These are phyloP conservation scores for Muricea muricata DNA, from an alignment of 92 coral and sea anemone species.

Conservation along the genomic window DNA sequence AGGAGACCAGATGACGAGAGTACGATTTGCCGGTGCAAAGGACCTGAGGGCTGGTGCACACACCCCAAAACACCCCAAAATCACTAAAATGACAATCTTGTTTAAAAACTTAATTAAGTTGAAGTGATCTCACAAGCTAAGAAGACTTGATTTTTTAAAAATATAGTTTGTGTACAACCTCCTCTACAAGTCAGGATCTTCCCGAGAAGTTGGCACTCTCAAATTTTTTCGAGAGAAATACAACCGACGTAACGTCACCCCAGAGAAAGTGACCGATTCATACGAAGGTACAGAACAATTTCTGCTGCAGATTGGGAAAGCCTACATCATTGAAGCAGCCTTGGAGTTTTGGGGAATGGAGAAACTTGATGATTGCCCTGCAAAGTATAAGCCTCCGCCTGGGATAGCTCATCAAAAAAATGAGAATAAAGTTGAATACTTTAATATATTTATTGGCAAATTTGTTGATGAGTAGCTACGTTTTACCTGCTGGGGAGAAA, in stretches of 20 bases:
- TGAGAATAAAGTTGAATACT: slow-evolving; percentile 47
- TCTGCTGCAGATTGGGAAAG: slow-evolving; percentile 61
- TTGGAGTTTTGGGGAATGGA: slow-evolving; percentile 69
- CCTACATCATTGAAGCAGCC: slow-evolving; percentile 70
- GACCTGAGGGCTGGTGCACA: slow-evolving; percentile 53
- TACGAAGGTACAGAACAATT: slow-evolving; percentile 74
- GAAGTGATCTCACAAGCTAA: too few species aligned
- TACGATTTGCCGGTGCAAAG: slow-evolving; percentile 64
- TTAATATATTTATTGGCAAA: slow-evolving; percentile 33
- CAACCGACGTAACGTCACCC: slow-evolving; percentile 62
- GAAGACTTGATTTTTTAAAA: too few species aligned
- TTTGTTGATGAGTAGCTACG: slow-evolving; percentile 64
- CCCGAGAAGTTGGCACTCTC: slow-evolving; percentile 68
- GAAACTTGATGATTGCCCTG: slow-evolving; percentile 16
- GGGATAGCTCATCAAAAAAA: not conserved
- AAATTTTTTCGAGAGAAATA: slow-evolving; percentile 68
- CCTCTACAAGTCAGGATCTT: slow-evolving; percentile 8
- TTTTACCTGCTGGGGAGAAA: slow-evolving; percentile 49
- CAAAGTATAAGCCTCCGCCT: slow-evolving; percentile 47
- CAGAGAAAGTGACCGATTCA: slow-evolving; percentile 50
- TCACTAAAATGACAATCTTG: too few species aligned
- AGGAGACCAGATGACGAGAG: slow-evolving; percentile 66
- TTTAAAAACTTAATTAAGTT: too few species aligned
- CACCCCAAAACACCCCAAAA: slow-evolving; percentile 59
- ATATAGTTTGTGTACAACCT: slow-evolving; percentile 6